Evolutionary conservation across 2,888 invertebrate species (phyloP).

Genomic region (Meliscaeva auricollis): DNA sequence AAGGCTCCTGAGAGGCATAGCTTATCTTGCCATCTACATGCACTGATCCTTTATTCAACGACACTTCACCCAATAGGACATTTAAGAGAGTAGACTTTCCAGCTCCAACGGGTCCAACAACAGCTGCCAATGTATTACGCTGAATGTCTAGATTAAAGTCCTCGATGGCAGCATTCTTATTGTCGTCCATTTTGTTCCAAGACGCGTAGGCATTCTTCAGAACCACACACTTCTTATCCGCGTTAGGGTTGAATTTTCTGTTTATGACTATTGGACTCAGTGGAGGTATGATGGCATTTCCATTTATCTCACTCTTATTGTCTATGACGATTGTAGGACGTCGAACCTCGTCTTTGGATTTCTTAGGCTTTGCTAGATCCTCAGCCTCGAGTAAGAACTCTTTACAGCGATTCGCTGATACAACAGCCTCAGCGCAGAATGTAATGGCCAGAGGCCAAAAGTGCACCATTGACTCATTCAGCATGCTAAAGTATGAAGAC

Average conservation of each 20-base stretch:
- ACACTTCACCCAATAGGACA: constrained; percentile 90
- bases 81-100: constrained; percentile 91
- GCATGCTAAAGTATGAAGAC: constrained; percentile 91
- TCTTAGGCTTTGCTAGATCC: constrained; percentile 78
- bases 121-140: constrained; percentile 81
- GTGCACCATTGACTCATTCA: constrained; percentile 91
- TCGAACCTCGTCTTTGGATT: constrained; percentile 64
- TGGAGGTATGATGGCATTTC: constrained; percentile 71
- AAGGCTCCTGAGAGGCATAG: constrained; percentile 93
- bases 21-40: constrained; percentile 87
- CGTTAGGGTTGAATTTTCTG: constrained; percentile 78
- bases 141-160: constrained; percentile 85
- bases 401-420: constrained; percentile 90
- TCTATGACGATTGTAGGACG: constrained; percentile 75
- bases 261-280: constrained; percentile 74
- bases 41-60: constrained; percentile 86
- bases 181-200: constrained; percentile 84
- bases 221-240: constrained; percentile 80
- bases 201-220: constrained; percentile 85
- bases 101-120: constrained; percentile 90
- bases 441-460: constrained; percentile 92
- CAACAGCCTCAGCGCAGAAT: constrained; percentile 90
- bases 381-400: constrained; percentile 85
- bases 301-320: constrained; percentile 78
- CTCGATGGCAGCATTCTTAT: constrained; percentile 79